These are phyloP conservation scores for Lithophane semibrunnea DNA, from an alignment of 2,888 invertebrate genomes.

Conservation along the genomic window DNA sequence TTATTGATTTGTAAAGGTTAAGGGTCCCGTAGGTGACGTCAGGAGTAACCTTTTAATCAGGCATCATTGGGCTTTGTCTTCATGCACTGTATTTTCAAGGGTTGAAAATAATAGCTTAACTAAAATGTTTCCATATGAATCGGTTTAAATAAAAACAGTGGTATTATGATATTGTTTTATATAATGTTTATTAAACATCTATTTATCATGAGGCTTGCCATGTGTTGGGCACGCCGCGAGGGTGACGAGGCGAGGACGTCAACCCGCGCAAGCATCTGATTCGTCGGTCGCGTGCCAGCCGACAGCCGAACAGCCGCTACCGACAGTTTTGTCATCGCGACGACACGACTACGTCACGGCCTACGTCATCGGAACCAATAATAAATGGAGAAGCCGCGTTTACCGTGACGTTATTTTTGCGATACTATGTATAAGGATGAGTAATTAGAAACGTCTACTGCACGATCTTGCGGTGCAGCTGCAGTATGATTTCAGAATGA, in stretches of 20 bases:
- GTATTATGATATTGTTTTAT: slow-evolving; percentile 5
- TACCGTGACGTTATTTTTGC: slow-evolving; percentile 51
- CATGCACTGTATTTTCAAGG: background rate
- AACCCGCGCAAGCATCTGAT: slow-evolving; percentile 59
- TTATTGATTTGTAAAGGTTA: slow-evolving; percentile 69
- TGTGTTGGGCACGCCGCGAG: slow-evolving; percentile 28
- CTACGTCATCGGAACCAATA: slow-evolving; percentile 67
- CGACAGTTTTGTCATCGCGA: slow-evolving; percentile 62
- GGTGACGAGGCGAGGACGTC: slow-evolving; percentile 56
- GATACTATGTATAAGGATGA: slow-evolving; percentile 51
- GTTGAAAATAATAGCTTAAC: slow-evolving; percentile 8
- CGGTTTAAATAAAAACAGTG: background rate
- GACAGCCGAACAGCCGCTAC: slow-evolving; percentile 43
- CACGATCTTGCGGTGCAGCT: slow-evolving; percentile 5
- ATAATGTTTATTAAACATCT: slow-evolving; percentile 34
- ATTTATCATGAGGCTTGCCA: slow-evolving; percentile 43
- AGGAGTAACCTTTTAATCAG: slow-evolving; percentile 66
- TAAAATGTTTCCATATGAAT: background rate
- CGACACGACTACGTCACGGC: slow-evolving; percentile 67
- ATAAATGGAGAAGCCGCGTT: slow-evolving; percentile 62
- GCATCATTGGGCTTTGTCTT: slow-evolving; percentile 14
- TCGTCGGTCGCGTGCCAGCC: slow-evolving; percentile 70
- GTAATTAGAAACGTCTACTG: slow-evolving; percentile 44
- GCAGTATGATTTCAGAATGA: slow-evolving; percentile 17
- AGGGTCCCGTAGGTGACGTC: slow-evolving; percentile 69